A percentile compares a stretch with the other conserved stretches of the same genome.
These are phyloP conservation scores for Casuarius casuarius DNA, from an alignment of 2,113 vertebrate species.

Conservation along the genomic window DNA sequence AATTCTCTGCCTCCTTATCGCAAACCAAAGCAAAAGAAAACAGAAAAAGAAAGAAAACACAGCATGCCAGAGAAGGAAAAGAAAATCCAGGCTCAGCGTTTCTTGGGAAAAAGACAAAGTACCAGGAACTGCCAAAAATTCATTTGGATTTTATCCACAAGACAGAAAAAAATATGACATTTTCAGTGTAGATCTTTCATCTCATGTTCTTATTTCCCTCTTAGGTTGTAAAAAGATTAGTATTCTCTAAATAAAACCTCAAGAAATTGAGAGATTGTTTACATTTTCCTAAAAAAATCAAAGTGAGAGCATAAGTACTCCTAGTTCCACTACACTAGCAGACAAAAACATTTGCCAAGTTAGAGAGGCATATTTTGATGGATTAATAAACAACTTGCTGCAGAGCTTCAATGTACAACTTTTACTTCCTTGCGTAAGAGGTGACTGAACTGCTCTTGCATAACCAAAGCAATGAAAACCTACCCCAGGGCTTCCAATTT, in stretches of 20 bases:
- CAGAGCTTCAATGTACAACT: background rate
- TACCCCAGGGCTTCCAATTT: background rate
- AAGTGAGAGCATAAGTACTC: background rate
- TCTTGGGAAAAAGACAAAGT: background rate
- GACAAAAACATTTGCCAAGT: background rate
- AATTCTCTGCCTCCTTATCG: background rate
- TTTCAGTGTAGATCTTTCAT: background rate
- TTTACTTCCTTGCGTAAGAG: background rate
- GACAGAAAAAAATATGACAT: background rate
- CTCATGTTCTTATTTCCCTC: background rate
- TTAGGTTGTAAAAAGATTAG: background rate
- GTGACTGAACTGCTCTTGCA: background rate
- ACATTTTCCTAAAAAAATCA: background rate
- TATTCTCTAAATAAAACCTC: background rate
- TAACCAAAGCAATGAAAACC: background rate
- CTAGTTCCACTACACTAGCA: background rate
- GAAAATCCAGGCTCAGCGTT: background rate
- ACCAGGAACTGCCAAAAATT: background rate
- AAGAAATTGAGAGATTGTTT: background rate
- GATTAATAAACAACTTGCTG: background rate
- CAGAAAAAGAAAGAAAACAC: background rate
- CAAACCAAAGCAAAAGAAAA: background rate
- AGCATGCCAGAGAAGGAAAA: background rate
- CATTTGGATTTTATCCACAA: background rate
- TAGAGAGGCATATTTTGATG: accelerated